Percentiles rank a stretch among this genome's conserved stretches.
Conservation (phyloP, 2,797 vertebrate species). For the Lagothrix lagotricha region DNA sequence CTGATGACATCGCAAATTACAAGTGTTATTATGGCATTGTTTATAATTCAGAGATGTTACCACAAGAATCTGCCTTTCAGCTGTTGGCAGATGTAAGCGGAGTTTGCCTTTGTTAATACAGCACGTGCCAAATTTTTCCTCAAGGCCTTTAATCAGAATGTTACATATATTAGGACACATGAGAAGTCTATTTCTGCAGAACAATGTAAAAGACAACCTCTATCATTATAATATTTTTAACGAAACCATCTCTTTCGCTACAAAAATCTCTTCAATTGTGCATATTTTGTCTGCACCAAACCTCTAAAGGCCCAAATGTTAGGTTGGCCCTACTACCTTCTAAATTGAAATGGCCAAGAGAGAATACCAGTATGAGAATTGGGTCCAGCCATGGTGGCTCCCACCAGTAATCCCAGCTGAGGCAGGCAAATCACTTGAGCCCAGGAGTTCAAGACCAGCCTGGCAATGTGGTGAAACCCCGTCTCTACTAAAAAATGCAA, state of each 20-base stretch:
- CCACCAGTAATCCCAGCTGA: background rate
- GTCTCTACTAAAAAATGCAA: background rate
- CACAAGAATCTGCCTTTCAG: constrained; percentile 64
- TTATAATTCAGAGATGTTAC: constrained; percentile 61
- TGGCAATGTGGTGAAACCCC: background rate
- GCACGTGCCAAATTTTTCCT: constrained; percentile 2
- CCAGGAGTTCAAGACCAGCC: background rate
- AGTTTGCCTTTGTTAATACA: constrained; percentile 48
- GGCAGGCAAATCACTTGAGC: background rate
- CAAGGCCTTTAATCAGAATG: constrained; percentile 51
- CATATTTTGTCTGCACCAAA: background rate
- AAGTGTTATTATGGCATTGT: constrained; percentile 53
- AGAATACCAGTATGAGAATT: background rate
- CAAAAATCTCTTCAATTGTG: background rate
- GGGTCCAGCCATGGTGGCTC: background rate
- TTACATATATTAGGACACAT: background rate
- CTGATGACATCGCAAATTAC: constrained; percentile 74
- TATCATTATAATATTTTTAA: background rate
- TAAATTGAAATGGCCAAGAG: background rate
- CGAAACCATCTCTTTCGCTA: constrained; percentile 6
- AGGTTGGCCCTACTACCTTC: background rate
- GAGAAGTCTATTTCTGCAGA: background rate
- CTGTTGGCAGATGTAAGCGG: constrained; percentile 28
- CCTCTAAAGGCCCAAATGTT: background rate
- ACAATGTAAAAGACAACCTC: constrained; percentile 2